Conservation (phyloP, 2,113 vertebrate genomes). For the Thomomys bottae region DNA sequence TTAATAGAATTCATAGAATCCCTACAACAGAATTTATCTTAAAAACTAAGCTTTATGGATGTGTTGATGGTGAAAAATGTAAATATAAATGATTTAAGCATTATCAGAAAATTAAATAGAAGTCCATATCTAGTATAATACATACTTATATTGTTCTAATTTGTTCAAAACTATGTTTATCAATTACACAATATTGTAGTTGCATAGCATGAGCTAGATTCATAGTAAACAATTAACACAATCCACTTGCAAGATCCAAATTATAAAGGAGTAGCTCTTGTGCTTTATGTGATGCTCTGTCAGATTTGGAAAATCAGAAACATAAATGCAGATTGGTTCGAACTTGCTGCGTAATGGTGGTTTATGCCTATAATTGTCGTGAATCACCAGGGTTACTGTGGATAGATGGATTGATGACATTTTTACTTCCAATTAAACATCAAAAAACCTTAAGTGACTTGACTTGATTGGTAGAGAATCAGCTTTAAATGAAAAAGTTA, state of each 20-base stretch:
- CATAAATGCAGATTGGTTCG: not conserved
- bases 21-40: not conserved
- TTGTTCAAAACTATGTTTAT: not conserved
- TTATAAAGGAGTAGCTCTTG: not conserved
- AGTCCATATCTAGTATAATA: not conserved
- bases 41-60: not conserved
- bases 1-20: conserved; percentile 24
- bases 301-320: not conserved
- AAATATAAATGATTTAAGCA: not conserved
- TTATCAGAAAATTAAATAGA: conserved; percentile 12
- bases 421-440: too few relatives aligned
- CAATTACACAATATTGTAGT: not conserved
- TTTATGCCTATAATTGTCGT: too few relatives aligned
- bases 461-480: too few relatives aligned
- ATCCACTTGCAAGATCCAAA: not conserved
- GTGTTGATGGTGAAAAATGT: not conserved
- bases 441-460: too few relatives aligned
- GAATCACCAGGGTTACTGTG: too few relatives aligned
- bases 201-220: not conserved
- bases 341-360: not conserved
- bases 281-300: not conserved
- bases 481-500: too few relatives aligned
- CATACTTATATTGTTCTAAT: not conserved
- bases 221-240: conserved; percentile 21
- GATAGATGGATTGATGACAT: too few relatives aligned